Evolutionary conservation across 2,113 vertebrate species (phyloP).

Genomic region (Actinemys pallida): DNA sequence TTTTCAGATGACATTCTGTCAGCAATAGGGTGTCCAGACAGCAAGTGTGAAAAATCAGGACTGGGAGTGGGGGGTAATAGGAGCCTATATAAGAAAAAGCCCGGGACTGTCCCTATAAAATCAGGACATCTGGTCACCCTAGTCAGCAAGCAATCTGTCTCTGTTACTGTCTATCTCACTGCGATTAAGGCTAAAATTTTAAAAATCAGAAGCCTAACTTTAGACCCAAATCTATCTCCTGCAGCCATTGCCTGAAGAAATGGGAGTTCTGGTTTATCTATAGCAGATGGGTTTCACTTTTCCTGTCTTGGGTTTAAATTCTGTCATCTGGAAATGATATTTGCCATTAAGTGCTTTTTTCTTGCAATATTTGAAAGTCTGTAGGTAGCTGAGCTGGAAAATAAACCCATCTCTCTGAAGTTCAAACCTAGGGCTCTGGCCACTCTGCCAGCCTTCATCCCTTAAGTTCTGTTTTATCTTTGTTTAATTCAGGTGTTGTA

Average conservation of each 20-base stretch:
- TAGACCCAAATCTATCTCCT: neutral
- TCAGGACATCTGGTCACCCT: no score
- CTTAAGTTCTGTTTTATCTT: neutral
- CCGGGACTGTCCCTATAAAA: no score
- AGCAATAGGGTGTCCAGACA: neutral
- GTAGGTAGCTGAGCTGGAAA: neutral
- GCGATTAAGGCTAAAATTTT: slow-evolving; percentile 6
- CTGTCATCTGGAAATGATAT: neutral
- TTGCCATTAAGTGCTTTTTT: neutral
- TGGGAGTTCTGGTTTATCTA: neutral
- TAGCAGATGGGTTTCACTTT: neutral
- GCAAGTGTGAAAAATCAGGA: no score
- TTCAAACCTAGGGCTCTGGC: neutral
- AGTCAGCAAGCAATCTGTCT: neutral
- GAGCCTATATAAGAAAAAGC: no score
- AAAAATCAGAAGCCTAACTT: neutral
- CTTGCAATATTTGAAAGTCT: neutral
- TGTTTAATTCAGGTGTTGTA: neutral
- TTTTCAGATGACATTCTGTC: neutral
- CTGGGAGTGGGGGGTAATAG: no score
- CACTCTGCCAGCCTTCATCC: neutral
- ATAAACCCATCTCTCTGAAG: neutral
- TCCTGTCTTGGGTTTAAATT: neutral
- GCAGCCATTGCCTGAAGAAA: neutral
- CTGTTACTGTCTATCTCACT: neutral